Percentiles rank a stretch among this genome's conserved stretches.
Evolutionary conservation across 2,113 vertebrate species (phyloP).

Genomic region (Hiodon alosoides): DNA sequence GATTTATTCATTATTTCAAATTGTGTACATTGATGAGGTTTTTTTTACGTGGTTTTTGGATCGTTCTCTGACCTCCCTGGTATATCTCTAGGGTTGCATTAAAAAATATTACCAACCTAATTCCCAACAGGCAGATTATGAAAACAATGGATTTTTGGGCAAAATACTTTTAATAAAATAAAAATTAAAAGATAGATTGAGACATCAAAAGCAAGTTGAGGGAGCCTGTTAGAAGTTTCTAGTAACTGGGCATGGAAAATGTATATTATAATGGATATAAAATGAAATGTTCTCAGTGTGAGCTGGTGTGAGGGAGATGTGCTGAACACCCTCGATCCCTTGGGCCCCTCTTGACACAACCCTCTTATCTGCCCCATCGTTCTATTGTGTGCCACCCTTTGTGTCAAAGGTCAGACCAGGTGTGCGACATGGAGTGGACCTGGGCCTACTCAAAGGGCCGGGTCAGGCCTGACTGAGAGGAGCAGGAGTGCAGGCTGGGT

Average conservation of each 20-base stretch:
- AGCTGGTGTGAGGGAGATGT: neutral
- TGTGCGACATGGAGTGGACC: conserved; percentile 24
- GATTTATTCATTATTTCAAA: neutral
- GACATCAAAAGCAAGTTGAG: neutral
- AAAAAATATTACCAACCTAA: neutral
- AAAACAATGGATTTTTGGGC: neutral
- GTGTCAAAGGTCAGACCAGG: conserved; percentile 27
- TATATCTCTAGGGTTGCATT: neutral
- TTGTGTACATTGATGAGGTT: conserved; percentile 3
- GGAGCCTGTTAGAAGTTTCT: neutral
- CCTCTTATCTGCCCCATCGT: conserved; percentile 24
- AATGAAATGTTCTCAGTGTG: neutral
- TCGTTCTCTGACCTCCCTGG: neutral
- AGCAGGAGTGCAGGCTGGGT: too few relatives aligned
- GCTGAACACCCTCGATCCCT: neutral
- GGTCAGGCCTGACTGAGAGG: conserved; percentile 30
- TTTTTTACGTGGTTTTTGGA: neutral
- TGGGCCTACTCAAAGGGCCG: neutral
- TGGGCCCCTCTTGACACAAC: conserved; percentile 6
- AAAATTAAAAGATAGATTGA: neutral
- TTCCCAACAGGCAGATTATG: neutral
- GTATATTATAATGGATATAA: neutral
- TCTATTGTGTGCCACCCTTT: conserved; percentile 26
- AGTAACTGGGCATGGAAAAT: neutral
- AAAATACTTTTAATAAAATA: too few relatives aligned